phyloP scores from a whole-genome alignment of 2,113 vertebrate genomes.

The Myrmophylax atrothorax region DNA sequence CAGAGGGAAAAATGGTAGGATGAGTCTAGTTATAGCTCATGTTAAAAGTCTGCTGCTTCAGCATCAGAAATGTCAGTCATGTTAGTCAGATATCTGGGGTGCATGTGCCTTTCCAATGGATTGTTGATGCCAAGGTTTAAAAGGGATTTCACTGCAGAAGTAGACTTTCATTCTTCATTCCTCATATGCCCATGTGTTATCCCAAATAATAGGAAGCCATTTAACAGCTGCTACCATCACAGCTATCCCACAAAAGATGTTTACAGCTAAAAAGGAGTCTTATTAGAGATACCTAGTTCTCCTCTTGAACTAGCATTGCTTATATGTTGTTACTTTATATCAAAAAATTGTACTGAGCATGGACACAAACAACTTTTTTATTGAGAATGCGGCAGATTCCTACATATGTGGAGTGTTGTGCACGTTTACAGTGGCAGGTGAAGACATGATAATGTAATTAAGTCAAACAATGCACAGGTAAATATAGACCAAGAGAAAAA shows the following conservation, averaged over 20 bases:
- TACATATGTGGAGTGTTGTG: neutral
- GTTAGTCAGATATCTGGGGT: neutral
- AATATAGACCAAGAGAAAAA: neutral
- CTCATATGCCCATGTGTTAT: rapidly evolving
- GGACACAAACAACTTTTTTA: neutral
- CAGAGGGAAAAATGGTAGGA: neutral
- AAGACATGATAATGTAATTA: neutral
- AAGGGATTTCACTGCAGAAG: neutral
- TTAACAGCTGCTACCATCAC: neutral
- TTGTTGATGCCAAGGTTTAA: neutral
- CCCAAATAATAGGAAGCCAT: neutral
- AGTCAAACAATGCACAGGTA: neutral
- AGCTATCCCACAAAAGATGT: neutral
- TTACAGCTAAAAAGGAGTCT: neutral
- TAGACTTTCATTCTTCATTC: neutral
- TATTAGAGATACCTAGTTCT: neutral
- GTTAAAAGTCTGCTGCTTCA: neutral
- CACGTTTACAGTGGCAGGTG: neutral
- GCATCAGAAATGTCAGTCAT: neutral
- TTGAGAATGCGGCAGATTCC: neutral
- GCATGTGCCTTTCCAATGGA: neutral
- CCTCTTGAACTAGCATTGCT: neutral
- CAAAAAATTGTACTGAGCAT: neutral
- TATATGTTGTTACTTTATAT: neutral
- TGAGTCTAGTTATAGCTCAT: neutral